Conservation (phyloP, 2,113 vertebrate species). For the Accipiter virgatus region DNA sequence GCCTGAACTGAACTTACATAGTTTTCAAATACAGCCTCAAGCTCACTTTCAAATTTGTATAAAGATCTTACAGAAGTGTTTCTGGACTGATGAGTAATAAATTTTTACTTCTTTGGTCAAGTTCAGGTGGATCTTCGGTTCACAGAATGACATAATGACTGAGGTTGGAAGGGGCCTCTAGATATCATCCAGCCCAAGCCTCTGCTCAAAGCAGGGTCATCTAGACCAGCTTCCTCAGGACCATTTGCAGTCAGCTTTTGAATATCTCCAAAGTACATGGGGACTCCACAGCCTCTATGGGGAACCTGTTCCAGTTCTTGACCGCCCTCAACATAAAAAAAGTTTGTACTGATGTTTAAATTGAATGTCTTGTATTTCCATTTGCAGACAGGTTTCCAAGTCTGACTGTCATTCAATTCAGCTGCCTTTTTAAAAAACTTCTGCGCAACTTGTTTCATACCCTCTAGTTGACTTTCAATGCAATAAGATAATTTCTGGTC, state of each 20-base stretch:
- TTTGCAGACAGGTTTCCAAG: not conserved
- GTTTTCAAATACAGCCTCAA: slow-evolving; percentile 5
- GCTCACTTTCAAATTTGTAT: slow-evolving; percentile 7
- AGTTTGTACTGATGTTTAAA: not conserved
- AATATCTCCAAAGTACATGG: accelerated
- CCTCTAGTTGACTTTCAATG: not conserved
- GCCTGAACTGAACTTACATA: not conserved
- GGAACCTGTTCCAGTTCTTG: not conserved
- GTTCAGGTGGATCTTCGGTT: not conserved
- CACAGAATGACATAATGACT: not conserved
- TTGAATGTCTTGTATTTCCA: not conserved
- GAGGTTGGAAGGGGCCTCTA: not conserved
- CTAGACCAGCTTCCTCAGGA: not conserved
- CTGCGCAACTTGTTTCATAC: not conserved
- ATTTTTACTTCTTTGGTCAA: not conserved
- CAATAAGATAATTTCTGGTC: not conserved
- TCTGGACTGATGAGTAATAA: not conserved
- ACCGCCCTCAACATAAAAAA: not conserved
- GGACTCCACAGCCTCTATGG: not conserved
- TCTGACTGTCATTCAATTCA: not conserved
- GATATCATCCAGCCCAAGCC: not conserved
- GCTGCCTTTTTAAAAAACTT: not conserved
- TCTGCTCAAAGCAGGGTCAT: not conserved
- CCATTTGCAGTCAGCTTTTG: not conserved
- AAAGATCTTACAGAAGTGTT: not conserved